Evolutionary conservation across 2,888 invertebrate species (phyloP).

Genomic region (Andrena marginata): DNA sequence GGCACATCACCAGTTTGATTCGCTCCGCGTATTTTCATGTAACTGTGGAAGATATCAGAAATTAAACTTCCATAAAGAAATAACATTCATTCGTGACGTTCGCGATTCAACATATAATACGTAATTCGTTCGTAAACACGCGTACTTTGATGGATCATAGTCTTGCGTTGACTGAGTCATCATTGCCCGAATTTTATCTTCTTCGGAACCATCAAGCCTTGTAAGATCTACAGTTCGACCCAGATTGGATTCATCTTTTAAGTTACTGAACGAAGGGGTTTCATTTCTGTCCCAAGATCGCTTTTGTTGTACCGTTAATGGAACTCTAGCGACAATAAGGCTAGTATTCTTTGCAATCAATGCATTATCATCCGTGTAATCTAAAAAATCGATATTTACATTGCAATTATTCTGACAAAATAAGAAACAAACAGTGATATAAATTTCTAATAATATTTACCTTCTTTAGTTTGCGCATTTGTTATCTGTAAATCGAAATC

Average conservation of each 20-base stretch:
- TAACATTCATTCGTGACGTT: background rate
- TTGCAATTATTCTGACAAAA: background rate
- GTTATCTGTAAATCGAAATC: constrained; percentile 98
- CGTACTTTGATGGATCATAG: constrained; percentile 99
- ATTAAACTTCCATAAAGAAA: background rate
- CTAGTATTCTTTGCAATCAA: constrained; percentile 99
- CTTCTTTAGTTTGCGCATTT: constrained; percentile 98
- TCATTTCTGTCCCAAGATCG: constrained; percentile 90
- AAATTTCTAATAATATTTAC: constrained; percentile 86
- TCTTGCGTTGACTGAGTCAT: constrained; percentile 98
- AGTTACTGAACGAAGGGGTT: constrained; percentile 76
- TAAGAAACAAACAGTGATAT: background rate
- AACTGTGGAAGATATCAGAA: constrained; percentile 86
- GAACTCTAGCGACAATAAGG: constrained; percentile 96
- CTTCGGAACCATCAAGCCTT: constrained; percentile 96
- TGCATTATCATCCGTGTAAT: constrained; percentile 95
- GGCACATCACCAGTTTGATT: constrained; percentile 96
- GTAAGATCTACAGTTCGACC: constrained; percentile 93
- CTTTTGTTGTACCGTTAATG: constrained; percentile 92
- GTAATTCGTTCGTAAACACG: constrained; percentile 78
- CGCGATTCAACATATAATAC: background rate
- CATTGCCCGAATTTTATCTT: constrained; percentile 99
- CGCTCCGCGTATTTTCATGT: constrained; percentile 94
- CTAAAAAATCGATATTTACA: constrained; percentile 86
- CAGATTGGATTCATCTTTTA: constrained; percentile 81